A percentile compares a stretch with the other conserved stretches of the same genome.
These are phyloP conservation scores for Margarornis squamiger DNA, from an alignment of 2,797 vertebrate genomes.

Conservation along the genomic window DNA sequence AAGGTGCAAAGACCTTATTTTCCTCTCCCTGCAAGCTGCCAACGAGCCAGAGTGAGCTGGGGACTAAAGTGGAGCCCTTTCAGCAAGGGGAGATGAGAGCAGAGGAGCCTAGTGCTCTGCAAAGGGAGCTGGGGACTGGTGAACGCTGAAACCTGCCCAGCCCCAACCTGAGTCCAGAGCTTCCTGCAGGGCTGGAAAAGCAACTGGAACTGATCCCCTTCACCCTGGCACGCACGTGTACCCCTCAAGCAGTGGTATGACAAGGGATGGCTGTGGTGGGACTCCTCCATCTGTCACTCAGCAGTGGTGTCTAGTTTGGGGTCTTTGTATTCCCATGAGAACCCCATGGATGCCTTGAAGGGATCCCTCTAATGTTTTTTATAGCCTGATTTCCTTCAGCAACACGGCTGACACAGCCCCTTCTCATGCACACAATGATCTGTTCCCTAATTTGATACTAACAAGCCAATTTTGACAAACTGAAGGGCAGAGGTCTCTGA, in stretches of 20 bases:
- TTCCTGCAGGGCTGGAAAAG: not conserved
- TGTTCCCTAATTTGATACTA: not conserved
- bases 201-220: not conserved
- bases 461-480: not conserved
- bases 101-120: not conserved
- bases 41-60: not conserved
- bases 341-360: not conserved
- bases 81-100: not conserved
- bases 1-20: not conserved
- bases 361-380: not conserved
- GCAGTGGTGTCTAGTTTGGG: not conserved
- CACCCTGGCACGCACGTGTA: fast-evolving
- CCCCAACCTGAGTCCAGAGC: fast-evolving
- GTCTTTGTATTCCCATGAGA: not conserved
- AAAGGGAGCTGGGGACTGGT: not conserved
- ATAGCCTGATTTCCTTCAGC: not conserved
- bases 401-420: not conserved
- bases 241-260: not conserved
- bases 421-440: not conserved
- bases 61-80: not conserved
- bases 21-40: not conserved
- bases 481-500: not conserved
- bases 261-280: not conserved
- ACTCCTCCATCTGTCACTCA: not conserved
- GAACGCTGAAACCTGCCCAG: not conserved